phyloP scores from a whole-genome alignment of 2,113 vertebrate genomes.

The Fregetta grallaria region DNA sequence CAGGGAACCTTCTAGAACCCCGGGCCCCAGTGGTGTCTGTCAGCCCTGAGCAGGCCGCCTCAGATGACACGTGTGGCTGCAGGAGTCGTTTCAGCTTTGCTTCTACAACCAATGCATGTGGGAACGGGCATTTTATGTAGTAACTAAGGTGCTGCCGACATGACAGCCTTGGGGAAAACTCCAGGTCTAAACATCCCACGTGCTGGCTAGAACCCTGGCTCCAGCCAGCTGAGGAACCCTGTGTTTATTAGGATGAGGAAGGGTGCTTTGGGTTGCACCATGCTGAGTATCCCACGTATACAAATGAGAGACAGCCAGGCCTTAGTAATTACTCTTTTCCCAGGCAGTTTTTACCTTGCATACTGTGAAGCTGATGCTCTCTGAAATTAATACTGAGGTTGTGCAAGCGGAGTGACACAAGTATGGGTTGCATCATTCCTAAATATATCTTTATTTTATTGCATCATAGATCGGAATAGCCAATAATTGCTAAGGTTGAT shows the following conservation, averaged over 20 bases:
- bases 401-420: not conserved
- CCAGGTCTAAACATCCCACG: fast-evolving
- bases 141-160: not conserved
- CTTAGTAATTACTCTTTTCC: not conserved
- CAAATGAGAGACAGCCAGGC: not conserved
- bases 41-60: fast-evolving
- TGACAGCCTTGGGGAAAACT: not conserved
- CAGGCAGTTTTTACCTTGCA: not conserved
- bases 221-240: not conserved
- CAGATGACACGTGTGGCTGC: fast-evolving
- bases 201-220: not conserved
- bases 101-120: not conserved
- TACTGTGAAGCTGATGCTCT: not conserved
- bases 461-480: not conserved
- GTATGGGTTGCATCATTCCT: not conserved
- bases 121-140: not conserved
- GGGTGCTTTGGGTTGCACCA: not conserved
- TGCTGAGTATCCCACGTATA: not conserved
- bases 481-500: not conserved
- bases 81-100: not conserved
- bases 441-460: not conserved
- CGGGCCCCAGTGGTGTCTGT: fast-evolving
- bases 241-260: not conserved
- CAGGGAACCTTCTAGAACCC: not conserved
- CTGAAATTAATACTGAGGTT: not conserved